Conservation (phyloP, 2,888 invertebrate species). For the Pecten maximus region DNA sequence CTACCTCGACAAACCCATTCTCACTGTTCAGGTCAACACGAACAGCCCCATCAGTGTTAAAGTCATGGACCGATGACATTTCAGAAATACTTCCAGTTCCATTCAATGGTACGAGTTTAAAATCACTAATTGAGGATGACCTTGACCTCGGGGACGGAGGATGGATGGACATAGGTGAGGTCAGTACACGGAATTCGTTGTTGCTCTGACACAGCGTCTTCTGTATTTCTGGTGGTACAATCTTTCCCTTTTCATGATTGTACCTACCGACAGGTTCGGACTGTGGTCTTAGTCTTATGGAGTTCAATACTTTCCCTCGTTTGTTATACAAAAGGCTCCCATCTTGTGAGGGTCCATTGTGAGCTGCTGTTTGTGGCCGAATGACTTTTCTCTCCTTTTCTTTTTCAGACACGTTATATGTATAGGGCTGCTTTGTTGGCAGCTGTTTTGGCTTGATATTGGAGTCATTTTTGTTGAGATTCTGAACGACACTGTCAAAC, state of each 20-base stretch:
- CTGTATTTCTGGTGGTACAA: constrained; percentile 57
- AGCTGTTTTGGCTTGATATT: neutral
- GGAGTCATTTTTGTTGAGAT: neutral
- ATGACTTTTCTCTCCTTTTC: constrained; percentile 38
- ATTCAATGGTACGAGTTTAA: constrained; percentile 46
- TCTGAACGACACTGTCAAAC: constrained; percentile 65
- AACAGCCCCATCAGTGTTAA: constrained; percentile 43
- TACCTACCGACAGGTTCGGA: constrained; percentile 61
- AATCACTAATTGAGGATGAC: constrained; percentile 48
- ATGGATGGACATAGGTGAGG: constrained; percentile 37
- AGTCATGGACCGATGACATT: constrained; percentile 43
- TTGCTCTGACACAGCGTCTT: constrained; percentile 66
- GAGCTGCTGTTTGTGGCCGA: constrained; percentile 27
- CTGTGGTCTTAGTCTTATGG: constrained; percentile 65
- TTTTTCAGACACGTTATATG: neutral
- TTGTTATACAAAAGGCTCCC: constrained; percentile 68
- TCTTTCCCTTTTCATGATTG: constrained; percentile 60
- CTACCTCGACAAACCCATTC: constrained; percentile 44
- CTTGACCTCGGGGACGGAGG: constrained; percentile 43
- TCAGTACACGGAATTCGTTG: constrained; percentile 60
- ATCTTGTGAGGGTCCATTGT: constrained; percentile 64
- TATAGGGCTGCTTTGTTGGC: neutral
- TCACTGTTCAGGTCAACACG: constrained; percentile 35
- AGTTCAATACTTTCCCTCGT: constrained; percentile 62
- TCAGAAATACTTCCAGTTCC: constrained; percentile 46